These are phyloP conservation scores for Strongylocentrotus purpuratus DNA, from an alignment of 35 echinoderm and acorn worm species.

Conservation along the genomic window DNA sequence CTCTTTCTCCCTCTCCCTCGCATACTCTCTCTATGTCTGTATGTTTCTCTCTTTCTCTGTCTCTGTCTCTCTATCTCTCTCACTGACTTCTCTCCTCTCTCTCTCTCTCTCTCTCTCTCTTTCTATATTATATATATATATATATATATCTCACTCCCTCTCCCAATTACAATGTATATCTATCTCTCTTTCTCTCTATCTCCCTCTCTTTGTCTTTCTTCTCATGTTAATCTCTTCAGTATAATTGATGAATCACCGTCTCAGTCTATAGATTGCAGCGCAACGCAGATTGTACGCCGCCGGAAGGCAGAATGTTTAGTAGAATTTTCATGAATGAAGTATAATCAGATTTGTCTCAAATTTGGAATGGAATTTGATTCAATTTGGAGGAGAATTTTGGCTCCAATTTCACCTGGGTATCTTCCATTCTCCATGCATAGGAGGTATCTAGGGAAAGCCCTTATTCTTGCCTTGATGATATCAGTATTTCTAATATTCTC, in stretches of 20 bases:
- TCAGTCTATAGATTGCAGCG: not conserved
- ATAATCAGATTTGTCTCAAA: not conserved
- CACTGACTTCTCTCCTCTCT: not conserved
- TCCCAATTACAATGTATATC: not conserved
- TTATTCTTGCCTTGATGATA: too few species aligned
- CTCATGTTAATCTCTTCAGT: not conserved
- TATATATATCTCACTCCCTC: not conserved
- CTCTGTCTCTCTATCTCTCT: not conserved
- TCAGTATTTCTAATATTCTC: too few species aligned
- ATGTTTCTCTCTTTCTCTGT: not conserved
- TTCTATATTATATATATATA: too few species aligned
- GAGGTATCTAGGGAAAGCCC: not conserved
- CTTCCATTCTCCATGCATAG: not conserved
- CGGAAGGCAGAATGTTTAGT: slow-evolving; percentile 1
- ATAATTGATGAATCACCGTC: not conserved
- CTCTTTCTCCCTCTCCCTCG: not conserved
- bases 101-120: slow-evolving; percentile 11
- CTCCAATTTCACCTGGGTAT: not conserved
- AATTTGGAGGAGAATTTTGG: not conserved
- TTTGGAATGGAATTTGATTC: slow-evolving; percentile 3
- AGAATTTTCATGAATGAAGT: not conserved
- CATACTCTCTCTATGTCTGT: not conserved
- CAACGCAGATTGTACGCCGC: not conserved
- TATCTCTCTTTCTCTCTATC: not conserved
- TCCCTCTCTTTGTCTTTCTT: slow-evolving; percentile 13